Evolutionary conservation across 2,113 vertebrate species (phyloP), one percentile per base, ranked within the genome.

Genomic region (Bos indicus): DNA sequence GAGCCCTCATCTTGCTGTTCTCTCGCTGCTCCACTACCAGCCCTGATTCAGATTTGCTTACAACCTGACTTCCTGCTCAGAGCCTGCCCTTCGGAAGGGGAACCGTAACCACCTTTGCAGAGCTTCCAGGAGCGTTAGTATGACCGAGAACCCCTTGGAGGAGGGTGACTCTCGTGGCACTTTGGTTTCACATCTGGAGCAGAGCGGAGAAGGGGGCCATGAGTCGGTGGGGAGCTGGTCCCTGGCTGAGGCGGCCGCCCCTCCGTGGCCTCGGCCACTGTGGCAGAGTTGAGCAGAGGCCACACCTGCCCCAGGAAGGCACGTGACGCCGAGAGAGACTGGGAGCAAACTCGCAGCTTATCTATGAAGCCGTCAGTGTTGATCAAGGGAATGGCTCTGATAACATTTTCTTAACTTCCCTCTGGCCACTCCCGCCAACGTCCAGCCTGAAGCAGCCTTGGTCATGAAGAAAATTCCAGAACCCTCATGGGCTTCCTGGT

Each of bases 381-480:
- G 98, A 98, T 97, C 98, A 97, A 99, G 98, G 98, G 98, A 90
- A 98, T 97, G 98, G 98, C 97, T 97, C 97, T 89, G 8, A 51
- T 97, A 97, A 98, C 48, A 94, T 93, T 98, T 98, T 97, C 78
- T 62, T 48, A 52, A 85, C 40, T 71, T 60, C 77, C 80, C 81
- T 74, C 93, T 90, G 96, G 77, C 96, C 83, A 86, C 96, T 97
- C 98, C 97, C 33, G 56, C 94, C 97, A 98, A 97, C 87, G 71
- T 48, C 56, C 11, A 91, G 71, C 90, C 56, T 74, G 59, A 51
- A 46, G 48, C 21, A 82, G 81, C 28, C 17, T 74, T 57, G 80
- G 48, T 94, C 90, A 82, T 25, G 48, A 82, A 93, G 83, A 88
- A 97, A 97, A 25, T 60, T 46, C 43, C 51, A 85, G 67, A 88